Conservation (phyloP, 1,140 invertebrate species). For the Rhagoletis pomonella region DNA sequence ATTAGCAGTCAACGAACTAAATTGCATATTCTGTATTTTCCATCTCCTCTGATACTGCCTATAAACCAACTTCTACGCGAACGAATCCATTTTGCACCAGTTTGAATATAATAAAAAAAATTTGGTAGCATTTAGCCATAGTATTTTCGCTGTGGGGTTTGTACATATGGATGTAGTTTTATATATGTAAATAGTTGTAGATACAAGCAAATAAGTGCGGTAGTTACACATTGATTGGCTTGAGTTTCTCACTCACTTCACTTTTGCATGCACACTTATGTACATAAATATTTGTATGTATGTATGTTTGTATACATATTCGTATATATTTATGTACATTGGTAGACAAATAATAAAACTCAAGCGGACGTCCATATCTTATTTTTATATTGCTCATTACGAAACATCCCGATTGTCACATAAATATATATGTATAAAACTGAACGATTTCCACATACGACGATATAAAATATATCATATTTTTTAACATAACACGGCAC, state of each 20-base stretch:
- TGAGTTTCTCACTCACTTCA: constrained; percentile 3
- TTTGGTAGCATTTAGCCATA: not conserved
- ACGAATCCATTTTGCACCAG: too few relatives aligned
- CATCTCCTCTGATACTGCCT: too few relatives aligned
- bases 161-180: not conserved
- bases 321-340: not conserved
- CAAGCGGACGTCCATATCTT: not conserved
- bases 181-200: not conserved
- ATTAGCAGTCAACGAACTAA: too few relatives aligned
- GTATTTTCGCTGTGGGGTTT: not conserved
- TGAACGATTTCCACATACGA: not conserved
- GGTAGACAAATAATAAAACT: not conserved
- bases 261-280: not conserved
- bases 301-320: not conserved
- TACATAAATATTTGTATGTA: not conserved
- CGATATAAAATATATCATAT: not conserved
- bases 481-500: not conserved
- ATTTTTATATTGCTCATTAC: constrained; percentile 1
- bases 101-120: too few relatives aligned
- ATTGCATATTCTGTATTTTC: too few relatives aligned
- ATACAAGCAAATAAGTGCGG: not conserved
- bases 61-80: too few relatives aligned
- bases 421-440: not conserved
- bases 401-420: not conserved
- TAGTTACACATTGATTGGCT: constrained; percentile 26